Percentiles rank a stretch among this genome's conserved stretches.
Conservation (phyloP, 2,113 vertebrate genomes). For the Glareola pratincola region DNA sequence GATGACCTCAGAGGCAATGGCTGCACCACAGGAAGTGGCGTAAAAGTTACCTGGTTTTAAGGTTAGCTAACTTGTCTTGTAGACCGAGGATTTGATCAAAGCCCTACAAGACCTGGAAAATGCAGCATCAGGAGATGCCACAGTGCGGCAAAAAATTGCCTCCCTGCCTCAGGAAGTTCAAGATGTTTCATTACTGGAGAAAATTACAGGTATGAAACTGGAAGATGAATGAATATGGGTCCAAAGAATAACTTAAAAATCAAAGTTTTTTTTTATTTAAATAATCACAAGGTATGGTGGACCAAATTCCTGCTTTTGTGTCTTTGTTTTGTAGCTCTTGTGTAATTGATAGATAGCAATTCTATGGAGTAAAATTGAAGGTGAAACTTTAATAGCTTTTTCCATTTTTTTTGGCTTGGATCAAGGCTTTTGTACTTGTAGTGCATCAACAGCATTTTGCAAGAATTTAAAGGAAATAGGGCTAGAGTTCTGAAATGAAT, state of each 20-base stretch:
- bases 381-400: background rate
- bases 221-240: background rate
- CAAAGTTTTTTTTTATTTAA: background rate
- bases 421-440: background rate
- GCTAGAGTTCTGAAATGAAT: background rate
- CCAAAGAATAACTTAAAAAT: background rate
- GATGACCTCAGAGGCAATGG: background rate
- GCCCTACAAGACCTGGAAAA: conserved; percentile 96
- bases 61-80: background rate
- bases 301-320: background rate
- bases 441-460: background rate
- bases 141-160: conserved; percentile 96
- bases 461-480: background rate
- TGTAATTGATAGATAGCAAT: background rate
- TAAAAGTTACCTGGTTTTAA: background rate
- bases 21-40: background rate
- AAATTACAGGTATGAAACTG: conserved; percentile 87
- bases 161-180: conserved; percentile 98
- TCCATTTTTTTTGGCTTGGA: background rate
- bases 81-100: conserved; percentile 98
- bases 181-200: conserved; percentile 94
- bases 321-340: background rate
- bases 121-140: conserved; percentile 94
- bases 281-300: background rate
- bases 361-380: background rate